Base-by-base conservation (phyloP, 2,888 invertebrate genomes). In the Odontothrips loti region DNA sequence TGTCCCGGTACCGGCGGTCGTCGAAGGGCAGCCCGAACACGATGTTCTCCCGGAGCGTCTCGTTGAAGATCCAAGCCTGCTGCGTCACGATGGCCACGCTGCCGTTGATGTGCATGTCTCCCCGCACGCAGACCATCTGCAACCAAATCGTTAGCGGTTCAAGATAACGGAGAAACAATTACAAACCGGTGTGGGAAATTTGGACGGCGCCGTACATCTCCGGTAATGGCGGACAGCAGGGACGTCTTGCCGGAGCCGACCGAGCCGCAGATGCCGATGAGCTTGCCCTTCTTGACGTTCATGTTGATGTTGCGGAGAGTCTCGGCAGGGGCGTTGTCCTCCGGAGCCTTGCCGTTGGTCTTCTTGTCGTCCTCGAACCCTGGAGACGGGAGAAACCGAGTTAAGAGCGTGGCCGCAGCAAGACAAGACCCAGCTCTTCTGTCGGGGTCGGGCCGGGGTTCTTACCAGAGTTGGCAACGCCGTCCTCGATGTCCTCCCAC, bases 41-140 rank as follows among this genome's bases (percentile, higher is more conserved):
- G 80, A 93, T 90, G 85, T 93, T 93, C 79, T 92, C 91, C 81
- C 88, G 87, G 0, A 93, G 85, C 17, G 90, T 90, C 0, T 90
- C 90, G 79, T 91, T 90, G 84, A 91, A 89, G 48, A 92, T 89
- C 92, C 92, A 93, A 0, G 92, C 88, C 80, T 89, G 88, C 84
- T 91, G 91, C 17, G 89, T 87, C 11, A 89, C 90, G 83, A 93
- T 93, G 47, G 94, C 96, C 96, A 94, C 83, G 95, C 95, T 90
- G 84, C 75, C 85, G 84, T 68, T 78, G 8, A 58, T 12, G 23
- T 23, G 11, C 34, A 81, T 80, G 43, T 58, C 80, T 6, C 47
- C 34, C 17, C 80, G 12, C 48, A 58, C 75, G 51, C 47, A 63
- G 0, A 81, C n/a, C 29, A 75, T 81, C 68, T 68, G 68, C n/a